phyloP scores from a whole-genome alignment of 2,113 vertebrate species.

The Procapra przewalskii region DNA sequence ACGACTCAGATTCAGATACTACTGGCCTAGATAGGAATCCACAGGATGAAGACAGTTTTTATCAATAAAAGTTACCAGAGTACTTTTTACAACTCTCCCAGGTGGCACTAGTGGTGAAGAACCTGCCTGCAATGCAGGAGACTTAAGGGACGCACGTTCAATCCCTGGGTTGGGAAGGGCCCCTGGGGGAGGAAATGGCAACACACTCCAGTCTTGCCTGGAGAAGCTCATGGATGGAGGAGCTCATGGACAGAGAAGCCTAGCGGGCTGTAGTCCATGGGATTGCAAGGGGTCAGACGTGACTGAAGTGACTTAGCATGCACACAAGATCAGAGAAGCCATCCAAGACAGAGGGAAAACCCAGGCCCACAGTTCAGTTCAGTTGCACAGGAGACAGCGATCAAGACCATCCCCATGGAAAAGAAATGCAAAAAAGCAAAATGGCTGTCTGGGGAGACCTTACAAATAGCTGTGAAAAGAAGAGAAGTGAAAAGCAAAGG shows the following conservation, averaged over 20 bases:
- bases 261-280: neutral
- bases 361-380: neutral
- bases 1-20: neutral
- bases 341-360: neutral
- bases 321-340: neutral
- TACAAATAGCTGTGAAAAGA: no score
- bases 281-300: neutral
- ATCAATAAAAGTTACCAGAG: neutral
- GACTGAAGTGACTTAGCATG: neutral
- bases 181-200: neutral
- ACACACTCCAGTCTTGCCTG: neutral
- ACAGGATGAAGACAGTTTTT: neutral
- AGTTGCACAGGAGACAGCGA: no score
- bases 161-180: neutral
- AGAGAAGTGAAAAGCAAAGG: no score
- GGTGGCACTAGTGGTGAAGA: neutral
- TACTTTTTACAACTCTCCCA: neutral
- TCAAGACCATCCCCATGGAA: no score
- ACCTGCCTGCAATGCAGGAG: neutral
- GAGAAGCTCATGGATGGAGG: neutral
- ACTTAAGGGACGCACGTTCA: accelerated
- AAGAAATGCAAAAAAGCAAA: no score
- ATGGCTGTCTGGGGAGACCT: no score
- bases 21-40: neutral
- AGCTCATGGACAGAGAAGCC: neutral